A percentile compares a stretch with the other conserved stretches of the same genome.
These are phyloP conservation scores for Thecocarcelia acutangulata DNA, from an alignment of 2,888 invertebrate species.

Conservation along the genomic window DNA sequence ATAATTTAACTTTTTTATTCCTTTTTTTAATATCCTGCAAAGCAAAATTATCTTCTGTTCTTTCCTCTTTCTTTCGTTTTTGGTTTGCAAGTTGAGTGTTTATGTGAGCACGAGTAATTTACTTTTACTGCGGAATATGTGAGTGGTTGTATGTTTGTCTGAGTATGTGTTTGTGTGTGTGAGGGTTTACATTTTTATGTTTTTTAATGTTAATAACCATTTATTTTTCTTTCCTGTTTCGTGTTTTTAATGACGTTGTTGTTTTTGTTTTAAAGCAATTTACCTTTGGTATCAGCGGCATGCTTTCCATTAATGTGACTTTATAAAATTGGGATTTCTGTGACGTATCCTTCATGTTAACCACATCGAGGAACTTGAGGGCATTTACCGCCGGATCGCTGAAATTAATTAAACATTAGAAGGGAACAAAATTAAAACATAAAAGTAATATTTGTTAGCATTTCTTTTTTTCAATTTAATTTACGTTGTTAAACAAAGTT, in stretches of 20 bases:
- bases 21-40: conserved; percentile 64
- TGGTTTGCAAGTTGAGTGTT: conserved; percentile 15
- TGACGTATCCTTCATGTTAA: conserved; percentile 94
- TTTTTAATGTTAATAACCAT: conserved; percentile 20
- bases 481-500: not conserved
- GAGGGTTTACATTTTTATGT: not conserved
- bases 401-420: conserved; percentile 69
- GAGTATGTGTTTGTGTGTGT: not conserved
- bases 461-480: not conserved
- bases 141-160: no score
- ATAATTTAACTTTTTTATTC: conserved; percentile 14
- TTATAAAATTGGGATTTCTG: conserved; percentile 95
- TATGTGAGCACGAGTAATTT: no score
- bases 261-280: conserved; percentile 72
- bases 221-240: conserved; percentile 11
- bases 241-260: conserved; percentile 1
- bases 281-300: conserved; percentile 95
- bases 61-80: conserved; percentile 12
- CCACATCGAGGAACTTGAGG: conserved; percentile 95
- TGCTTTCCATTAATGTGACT: conserved; percentile 91
- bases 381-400: conserved; percentile 95
- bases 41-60: conserved; percentile 56
- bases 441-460: conserved; percentile 17
- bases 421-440: not conserved
- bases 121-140: no score